A percentile compares a stretch with the other conserved stretches of the same genome.
These are phyloP conservation scores for Pygmarrhopalites habei DNA, from an alignment of 1,140 invertebrate genomes.

Conservation along the genomic window DNA sequence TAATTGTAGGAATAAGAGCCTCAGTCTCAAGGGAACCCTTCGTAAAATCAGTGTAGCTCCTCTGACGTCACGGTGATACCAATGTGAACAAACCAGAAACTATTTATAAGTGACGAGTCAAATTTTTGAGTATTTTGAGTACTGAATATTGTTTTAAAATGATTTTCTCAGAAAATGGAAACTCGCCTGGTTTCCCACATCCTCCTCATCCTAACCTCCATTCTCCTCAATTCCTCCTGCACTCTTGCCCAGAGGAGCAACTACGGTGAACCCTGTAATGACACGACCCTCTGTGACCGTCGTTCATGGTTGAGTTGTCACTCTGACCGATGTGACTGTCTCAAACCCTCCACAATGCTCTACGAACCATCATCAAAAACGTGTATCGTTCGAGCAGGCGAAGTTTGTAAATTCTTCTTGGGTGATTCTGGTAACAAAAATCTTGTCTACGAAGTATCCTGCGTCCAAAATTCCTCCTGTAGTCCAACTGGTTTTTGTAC, in stretches of 20 bases:
- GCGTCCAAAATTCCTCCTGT: conserved; percentile 12
- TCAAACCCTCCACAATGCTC: conserved; percentile 11
- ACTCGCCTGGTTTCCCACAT: no score
- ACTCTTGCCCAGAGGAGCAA: neutral
- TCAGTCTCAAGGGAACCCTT: no score
- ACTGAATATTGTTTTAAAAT: no score
- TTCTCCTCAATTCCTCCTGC: no score
- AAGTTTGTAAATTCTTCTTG: neutral
- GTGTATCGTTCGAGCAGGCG: conserved; percentile 6
- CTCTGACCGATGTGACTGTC: neutral
- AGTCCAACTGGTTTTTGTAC: neutral
- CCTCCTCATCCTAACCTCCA: no score
- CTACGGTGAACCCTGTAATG: conserved; percentile 7
- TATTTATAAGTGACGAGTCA: no score
- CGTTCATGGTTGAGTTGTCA: conserved; percentile 14
- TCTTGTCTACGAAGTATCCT: conserved; percentile 2
- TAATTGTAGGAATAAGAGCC: no score
- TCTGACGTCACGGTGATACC: no score
- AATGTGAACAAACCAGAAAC: no score
- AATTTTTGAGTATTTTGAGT: no score
- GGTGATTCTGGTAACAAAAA: neutral
- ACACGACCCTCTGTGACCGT: conserved; percentile 7
- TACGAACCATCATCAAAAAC: neutral
- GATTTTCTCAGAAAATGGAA: no score
- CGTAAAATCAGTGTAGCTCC: no score